Evolutionary conservation across 2,888 invertebrate genomes (phyloP).

Genomic region (Yponomeuta plumbellus): DNA sequence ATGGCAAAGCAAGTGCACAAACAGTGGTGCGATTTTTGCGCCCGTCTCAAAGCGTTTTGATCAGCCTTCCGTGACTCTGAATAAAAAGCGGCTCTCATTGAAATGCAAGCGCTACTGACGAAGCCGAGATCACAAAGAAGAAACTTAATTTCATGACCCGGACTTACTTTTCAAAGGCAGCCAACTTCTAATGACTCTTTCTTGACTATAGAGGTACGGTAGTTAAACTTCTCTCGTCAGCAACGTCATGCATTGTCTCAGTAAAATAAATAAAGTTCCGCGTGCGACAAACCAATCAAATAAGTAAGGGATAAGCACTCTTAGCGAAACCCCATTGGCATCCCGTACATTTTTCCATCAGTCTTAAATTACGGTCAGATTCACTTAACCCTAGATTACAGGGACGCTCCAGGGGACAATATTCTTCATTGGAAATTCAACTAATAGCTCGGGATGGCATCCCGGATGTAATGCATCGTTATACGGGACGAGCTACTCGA

Average conservation of each 20-base stretch:
- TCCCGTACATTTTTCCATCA: conserved; percentile 1
- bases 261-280: background rate
- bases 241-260: background rate
- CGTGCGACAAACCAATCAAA: conserved; percentile 5
- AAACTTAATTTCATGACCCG: conserved; percentile 36
- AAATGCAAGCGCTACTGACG: conserved; percentile 37
- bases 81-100: conserved; percentile 47
- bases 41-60: conserved; percentile 41
- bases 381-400: conserved; percentile 18
- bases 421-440: conserved; percentile 32
- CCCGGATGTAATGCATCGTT: conserved; percentile 36
- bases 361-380: conserved; percentile 8
- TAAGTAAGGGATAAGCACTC: conserved; percentile 15
- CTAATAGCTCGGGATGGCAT: conserved; percentile 38
- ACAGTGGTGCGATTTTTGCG: background rate
- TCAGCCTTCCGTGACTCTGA: conserved; percentile 43
- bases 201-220: background rate
- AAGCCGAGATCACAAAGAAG: conserved; percentile 31
- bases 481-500: conserved; percentile 30
- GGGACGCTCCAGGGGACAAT: conserved; percentile 16
- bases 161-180: conserved; percentile 23
- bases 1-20: conserved; percentile 6
- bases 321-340: background rate
- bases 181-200: conserved; percentile 19
- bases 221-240: background rate